These are phyloP conservation scores for Penaeus chinensis DNA, from an alignment of 1,140 invertebrate species.

Conservation along the genomic window DNA sequence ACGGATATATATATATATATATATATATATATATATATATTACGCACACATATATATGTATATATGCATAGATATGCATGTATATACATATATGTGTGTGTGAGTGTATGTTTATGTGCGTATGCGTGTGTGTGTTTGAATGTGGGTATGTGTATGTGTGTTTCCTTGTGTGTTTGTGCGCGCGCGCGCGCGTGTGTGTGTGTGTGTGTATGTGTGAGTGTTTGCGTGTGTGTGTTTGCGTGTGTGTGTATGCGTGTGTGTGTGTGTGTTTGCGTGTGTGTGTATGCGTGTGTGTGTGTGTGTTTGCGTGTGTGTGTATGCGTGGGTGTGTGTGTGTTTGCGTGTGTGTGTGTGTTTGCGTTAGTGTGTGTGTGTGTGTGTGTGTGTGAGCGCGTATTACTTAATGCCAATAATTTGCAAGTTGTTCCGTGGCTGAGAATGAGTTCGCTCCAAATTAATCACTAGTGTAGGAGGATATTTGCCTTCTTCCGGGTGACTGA, in stretches of 20 bases:
- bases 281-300: conserved; percentile 28
- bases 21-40: too few species aligned
- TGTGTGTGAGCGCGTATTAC: conserved; percentile 11
- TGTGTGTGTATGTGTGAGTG: neutral
- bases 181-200: neutral
- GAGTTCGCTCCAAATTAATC: too few species aligned
- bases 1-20: too few species aligned
- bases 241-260: neutral
- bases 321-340: neutral
- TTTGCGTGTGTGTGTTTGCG: neutral
- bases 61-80: neutral
- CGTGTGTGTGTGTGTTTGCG: neutral
- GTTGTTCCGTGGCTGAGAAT: too few species aligned
- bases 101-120: neutral
- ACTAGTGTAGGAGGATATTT: too few species aligned
- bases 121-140: neutral
- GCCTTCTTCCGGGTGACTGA: too few species aligned
- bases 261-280: neutral
- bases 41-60: neutral
- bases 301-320: neutral
- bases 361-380: neutral
- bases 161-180: neutral
- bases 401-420: too few species aligned
- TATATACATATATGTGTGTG: neutral
- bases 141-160: neutral